Evolutionary conservation across 2,888 invertebrate species (phyloP), one percentile per base, ranked within the genome.

Genomic region (Epistrophe grossulariae): DNA sequence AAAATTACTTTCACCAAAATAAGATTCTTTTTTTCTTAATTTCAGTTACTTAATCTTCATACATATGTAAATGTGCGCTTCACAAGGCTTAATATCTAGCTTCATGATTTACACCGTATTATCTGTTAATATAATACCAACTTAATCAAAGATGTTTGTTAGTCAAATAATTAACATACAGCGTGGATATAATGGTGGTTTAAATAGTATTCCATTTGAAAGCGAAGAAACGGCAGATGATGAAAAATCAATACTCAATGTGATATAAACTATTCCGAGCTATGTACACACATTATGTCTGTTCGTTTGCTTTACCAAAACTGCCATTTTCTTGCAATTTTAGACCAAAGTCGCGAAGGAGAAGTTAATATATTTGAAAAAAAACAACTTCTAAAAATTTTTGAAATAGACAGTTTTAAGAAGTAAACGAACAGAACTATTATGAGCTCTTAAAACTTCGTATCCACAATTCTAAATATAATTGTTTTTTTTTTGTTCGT

Each of bases 21-120:
- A 31, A 28, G 15, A 57, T 28, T n/a, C 8, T 66, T 50, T 15
- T n/a, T 48, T 43, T 13, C 59, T 15, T 79, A 59, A 10, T 79
- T 73, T 11, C 79, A 79, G 79, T 73, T 24, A 66, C 38, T 9
- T 35, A 66, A 50, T 68, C 19, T 24, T n/a, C n/a, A n/a, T n/a
- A 24, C 24, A 24, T 40, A 66, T 55, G 38, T 57, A 62, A 66
- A 31, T 64, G n/a, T 73, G 50, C 55, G 40, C 57, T 40, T 38
- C 66, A 40, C 57, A 59, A 55, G 24, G 40, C 59, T 59, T 45
- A 57, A 15, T 64, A 64, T 66, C 76, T 76, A 74, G 31, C 55
- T 57, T 72, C 38, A 48, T 72, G 55, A 48, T 71, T 59, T n/a
- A 50, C 28, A 66, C 62, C n/a, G 43, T 43, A 15, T 43, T 40